These are phyloP conservation scores for Syritta pipiens DNA, from an alignment of 2,888 invertebrate genomes.

Conservation along the genomic window DNA sequence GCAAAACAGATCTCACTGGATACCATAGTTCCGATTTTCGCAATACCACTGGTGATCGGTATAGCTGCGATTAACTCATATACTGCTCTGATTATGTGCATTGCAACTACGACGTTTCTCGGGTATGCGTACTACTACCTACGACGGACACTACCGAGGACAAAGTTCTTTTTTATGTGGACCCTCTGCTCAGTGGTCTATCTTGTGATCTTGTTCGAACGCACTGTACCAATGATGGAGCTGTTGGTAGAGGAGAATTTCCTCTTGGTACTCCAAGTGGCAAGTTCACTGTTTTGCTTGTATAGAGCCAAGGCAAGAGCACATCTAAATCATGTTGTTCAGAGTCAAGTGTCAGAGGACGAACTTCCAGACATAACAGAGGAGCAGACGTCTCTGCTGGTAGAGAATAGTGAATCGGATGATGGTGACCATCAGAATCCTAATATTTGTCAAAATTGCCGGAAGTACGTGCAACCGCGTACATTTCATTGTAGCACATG, in stretches of 20 bases:
- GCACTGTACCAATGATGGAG: conserved; percentile 86
- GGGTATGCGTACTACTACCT: conserved; percentile 74
- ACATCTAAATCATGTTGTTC: conserved; percentile 76
- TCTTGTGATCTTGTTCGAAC: conserved; percentile 86
- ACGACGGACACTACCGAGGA: conserved; percentile 78
- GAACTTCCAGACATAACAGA: conserved; percentile 76
- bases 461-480: conserved; percentile 83
- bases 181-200: conserved; percentile 84
- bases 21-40: conserved; percentile 80
- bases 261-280: conserved; percentile 78
- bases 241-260: conserved; percentile 85
- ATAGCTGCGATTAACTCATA: conserved; percentile 80
- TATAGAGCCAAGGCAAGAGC: conserved; percentile 74
- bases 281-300: conserved; percentile 73
- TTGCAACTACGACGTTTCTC: conserved; percentile 73
- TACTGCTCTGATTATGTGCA: conserved; percentile 75
- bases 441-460: conserved; percentile 82
- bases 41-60: conserved; percentile 80
- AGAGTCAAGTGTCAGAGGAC: conserved; percentile 74
- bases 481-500: conserved; percentile 91
- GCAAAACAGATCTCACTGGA: conserved; percentile 81
- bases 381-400: conserved; percentile 73
- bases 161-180: conserved; percentile 89
- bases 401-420: conserved; percentile 72
- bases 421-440: conserved; percentile 74